Base-by-base conservation (phyloP, 1,140 invertebrate species). In the Drosophila gunungcola region DNA sequence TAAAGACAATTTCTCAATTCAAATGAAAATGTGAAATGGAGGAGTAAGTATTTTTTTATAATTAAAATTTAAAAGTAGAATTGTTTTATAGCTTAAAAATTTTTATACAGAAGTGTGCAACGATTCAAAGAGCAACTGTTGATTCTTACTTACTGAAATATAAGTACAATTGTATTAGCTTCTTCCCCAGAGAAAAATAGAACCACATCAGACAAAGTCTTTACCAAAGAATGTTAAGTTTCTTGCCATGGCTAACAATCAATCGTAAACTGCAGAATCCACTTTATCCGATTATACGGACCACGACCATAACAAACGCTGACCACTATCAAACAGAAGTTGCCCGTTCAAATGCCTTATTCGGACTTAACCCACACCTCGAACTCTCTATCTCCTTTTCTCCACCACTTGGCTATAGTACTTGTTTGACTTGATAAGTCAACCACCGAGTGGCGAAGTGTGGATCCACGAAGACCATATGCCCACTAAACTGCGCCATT, bases 241-340 rank as follows among this genome's bases (percentile, higher is more conserved):
- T 10, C 34, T 7, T 7, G 11, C 13, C 5, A 29, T 60, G 39
- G 39, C 29, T 46, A 45, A 29, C 49, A 21, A 16, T 32, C 46
- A 52, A 41, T 41, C 56, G 52, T 5, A 42, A 67, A 29, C 12
- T 11, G 34, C 11, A 7, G 25, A 64, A 51, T 45, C 42, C 34
- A 32, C 56, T 46, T 53, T 38, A 43, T 52, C 61, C 34, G 55
- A 65, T 68, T 43, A 43, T 43, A 29, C 16, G 29, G 16, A 34
- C 45, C 64, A 29, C 51, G 62, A 68, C 46, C 64, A 42, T 36
- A 63, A 27, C 64, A 64, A 64, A 38, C 41, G 61, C 61, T 68
- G 61, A 68, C 64, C 64, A 68, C 60, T 65, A 68, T 68, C 64
- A 65, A 52, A 64, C 64, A 68, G 64, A 68, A 68, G 64, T 60